Conservation (phyloP, 2,888 invertebrate species). For the Polietes domitor region DNA sequence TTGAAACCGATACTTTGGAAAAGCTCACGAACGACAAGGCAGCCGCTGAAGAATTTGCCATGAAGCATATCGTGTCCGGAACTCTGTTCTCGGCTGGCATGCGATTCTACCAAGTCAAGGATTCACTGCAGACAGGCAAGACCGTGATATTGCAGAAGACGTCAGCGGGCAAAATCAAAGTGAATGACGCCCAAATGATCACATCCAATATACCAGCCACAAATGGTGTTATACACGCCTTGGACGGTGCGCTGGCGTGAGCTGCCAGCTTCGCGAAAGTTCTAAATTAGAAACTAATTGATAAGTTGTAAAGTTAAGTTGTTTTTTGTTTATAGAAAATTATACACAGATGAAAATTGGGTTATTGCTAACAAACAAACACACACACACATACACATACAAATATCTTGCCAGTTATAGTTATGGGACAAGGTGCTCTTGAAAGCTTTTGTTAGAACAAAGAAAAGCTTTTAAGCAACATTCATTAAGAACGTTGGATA, state of each 20-base stretch:
- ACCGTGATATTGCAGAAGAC: slow-evolving; percentile 91
- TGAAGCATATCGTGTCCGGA: slow-evolving; percentile 88
- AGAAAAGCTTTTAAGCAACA: slow-evolving; percentile 42
- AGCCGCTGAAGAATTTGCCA: slow-evolving; percentile 87
- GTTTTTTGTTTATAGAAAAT: slow-evolving; percentile 35
- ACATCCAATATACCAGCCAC: slow-evolving; percentile 94
- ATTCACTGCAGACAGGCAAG: slow-evolving; percentile 88
- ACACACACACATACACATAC: neutral
- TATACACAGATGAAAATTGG: slow-evolving; percentile 48
- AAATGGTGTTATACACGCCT: slow-evolving; percentile 93
- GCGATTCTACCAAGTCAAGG: slow-evolving; percentile 92
- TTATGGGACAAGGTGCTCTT: slow-evolving; percentile 62
- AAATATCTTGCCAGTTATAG: slow-evolving; percentile 58
- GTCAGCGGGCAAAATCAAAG: slow-evolving; percentile 88
- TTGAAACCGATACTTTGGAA: slow-evolving; percentile 84
- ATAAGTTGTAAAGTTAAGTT: slow-evolving; percentile 62
- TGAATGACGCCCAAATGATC: slow-evolving; percentile 90
- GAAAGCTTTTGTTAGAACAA: slow-evolving; percentile 49
- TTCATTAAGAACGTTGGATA: slow-evolving; percentile 7
- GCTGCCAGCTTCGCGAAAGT: slow-evolving; percentile 45
- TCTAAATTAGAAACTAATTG: slow-evolving; percentile 43
- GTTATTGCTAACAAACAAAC: slow-evolving; percentile 33
- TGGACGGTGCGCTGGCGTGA: slow-evolving; percentile 86
- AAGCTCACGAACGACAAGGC: slow-evolving; percentile 84
- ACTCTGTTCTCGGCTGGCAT: slow-evolving; percentile 93